Base-by-base conservation (phyloP, 2,797 vertebrate genomes). In the Schizopygopsis pylzovi region DNA sequence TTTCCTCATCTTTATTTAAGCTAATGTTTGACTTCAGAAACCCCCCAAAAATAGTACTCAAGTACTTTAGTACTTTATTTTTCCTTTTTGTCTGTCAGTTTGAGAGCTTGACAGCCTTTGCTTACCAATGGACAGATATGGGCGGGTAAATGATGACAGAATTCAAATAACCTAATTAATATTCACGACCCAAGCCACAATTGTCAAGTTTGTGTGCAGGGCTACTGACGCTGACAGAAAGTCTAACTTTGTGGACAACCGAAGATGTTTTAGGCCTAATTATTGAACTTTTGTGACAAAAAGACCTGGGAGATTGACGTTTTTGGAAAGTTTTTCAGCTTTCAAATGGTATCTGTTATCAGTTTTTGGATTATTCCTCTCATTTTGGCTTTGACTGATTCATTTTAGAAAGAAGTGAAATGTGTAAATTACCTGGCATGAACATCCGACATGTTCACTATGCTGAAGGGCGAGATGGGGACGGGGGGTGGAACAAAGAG, bases 401-500 rank as follows among this genome's bases (percentile, higher is more conserved):
- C 7, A 13, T 81, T 81, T 81, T 37, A 10, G 1, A 2, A 37
- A 45, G 77, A 54, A 22, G 39, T 85, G 41, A 18, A 8, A 79
- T 39, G 59, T 65, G 78, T 67, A 12, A 68, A n/a, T 68, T 22
- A 52, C 47, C 63, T 68, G 25, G 18, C 33, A 22, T 37, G 43
- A 65, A 12, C 65, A 5, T 52, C 16, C 15, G 7, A 67, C 63
- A 33, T 91, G 84, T 89, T 89, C 88, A 88, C 83, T 68, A 72
- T 18, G 76, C 70, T 79, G 41, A 54, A 76, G 49, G 16, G 49
- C 22, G 68, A 47, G 68, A 67, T 71, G 13, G 12, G 70, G 43
- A 65, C 22, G 79, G 8, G 72, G 67, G 63, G 41, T 33, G 33
- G 63, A 56, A 25, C 76, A 81, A 76, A 88, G 81, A 87, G 68